Percentiles rank a stretch among this genome's conserved stretches.
These are phyloP conservation scores for Alligator mississippiensis DNA, from an alignment of 2,113 vertebrate genomes.

Conservation along the genomic window DNA sequence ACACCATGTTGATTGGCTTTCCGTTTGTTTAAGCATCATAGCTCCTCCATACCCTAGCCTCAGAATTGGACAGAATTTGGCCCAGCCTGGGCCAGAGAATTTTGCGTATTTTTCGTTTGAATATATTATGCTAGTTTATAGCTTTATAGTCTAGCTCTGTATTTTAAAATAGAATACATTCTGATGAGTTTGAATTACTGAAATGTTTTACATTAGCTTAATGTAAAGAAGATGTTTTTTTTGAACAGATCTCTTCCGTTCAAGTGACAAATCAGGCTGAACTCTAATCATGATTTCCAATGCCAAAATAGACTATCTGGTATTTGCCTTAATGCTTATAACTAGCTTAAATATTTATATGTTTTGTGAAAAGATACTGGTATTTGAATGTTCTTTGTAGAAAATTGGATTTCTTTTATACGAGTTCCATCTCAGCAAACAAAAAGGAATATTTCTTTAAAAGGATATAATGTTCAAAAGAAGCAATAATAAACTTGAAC, in stretches of 20 bases:
- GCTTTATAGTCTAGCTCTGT: not conserved
- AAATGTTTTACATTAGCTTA: not conserved
- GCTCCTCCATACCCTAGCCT: not conserved
- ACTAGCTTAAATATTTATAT: not conserved
- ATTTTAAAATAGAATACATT: not conserved
- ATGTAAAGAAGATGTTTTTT: not conserved
- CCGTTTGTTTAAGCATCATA: not conserved
- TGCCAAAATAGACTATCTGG: not conserved
- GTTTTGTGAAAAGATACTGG: not conserved
- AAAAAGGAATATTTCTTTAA: not conserved
- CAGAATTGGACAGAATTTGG: not conserved
- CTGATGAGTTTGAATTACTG: rapidly evolving
- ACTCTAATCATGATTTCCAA: conserved; percentile 13
- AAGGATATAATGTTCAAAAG: not conserved
- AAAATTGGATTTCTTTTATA: not conserved
- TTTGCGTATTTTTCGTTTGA: too few relatives aligned
- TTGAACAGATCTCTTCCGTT: not conserved
- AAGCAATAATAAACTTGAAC: not conserved
- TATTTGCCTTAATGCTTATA: conserved; percentile 25
- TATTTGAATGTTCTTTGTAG: not conserved
- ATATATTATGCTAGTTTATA: not conserved
- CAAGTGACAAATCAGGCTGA: not conserved
- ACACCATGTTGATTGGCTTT: not conserved
- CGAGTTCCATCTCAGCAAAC: not conserved
- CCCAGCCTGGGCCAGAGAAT: not conserved